phyloP scores from a whole-genome alignment of 2,797 vertebrate genomes.

The Coregonus ussuriensis region DNA sequence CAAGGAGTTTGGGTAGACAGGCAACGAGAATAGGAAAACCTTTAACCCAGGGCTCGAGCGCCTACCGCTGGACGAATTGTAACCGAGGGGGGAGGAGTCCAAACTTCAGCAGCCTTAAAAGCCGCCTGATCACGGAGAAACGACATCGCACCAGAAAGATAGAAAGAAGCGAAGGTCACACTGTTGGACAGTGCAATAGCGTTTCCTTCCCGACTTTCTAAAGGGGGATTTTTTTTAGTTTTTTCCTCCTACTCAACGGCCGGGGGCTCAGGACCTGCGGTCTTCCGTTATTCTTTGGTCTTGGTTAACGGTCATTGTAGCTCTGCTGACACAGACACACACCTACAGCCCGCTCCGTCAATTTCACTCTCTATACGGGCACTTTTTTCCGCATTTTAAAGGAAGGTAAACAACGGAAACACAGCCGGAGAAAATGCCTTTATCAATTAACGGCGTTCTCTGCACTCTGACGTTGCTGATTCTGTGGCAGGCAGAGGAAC shows the following conservation, averaged over 20 bases:
- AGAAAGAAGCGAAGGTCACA: conserved; percentile 34
- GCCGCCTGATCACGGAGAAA: conserved; percentile 50
- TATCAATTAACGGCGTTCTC: conserved; percentile 71
- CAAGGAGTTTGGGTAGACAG: no score
- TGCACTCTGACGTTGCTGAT: conserved; percentile 78
- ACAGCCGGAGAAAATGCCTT: conserved; percentile 68
- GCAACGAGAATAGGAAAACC: not conserved
- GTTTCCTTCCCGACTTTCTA: not conserved
- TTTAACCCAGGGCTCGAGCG: conserved; percentile 40
- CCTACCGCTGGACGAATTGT: conserved; percentile 56
- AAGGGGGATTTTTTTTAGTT: conserved; percentile 9
- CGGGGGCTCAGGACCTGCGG: not conserved
- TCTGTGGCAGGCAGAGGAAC: conserved; percentile 82
- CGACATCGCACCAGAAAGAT: conserved; percentile 44
- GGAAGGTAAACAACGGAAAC: conserved; percentile 2
- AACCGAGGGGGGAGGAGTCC: conserved; percentile 68
- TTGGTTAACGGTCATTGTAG: not conserved
- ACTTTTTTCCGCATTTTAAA: no score
- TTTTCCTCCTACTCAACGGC: not conserved
- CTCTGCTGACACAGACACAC: not conserved
- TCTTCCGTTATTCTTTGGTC: not conserved
- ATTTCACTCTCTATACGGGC: not conserved
- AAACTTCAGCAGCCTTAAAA: conserved; percentile 65
- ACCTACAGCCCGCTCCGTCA: not conserved
- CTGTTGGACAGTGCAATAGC: not conserved